These are phyloP conservation scores for Bimastos eiseni DNA, from an alignment of 2,888 invertebrate species.

Conservation along the genomic window DNA sequence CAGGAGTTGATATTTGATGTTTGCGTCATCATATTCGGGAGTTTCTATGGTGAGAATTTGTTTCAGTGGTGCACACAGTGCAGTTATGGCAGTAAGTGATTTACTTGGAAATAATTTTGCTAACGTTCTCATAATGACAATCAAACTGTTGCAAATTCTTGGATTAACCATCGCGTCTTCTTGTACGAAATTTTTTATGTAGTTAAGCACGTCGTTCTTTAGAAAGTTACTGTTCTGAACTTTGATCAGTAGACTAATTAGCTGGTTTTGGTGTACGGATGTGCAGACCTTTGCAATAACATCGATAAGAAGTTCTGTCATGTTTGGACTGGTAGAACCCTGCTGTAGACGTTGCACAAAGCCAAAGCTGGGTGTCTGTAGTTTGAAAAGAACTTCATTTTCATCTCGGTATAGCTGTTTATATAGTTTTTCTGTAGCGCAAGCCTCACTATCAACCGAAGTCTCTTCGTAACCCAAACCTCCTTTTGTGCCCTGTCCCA, in stretches of 20 bases:
- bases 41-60: not conserved
- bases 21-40: not conserved
- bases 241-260: not conserved
- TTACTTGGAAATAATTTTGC: not conserved
- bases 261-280: not conserved
- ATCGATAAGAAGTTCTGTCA: slow-evolving; percentile 3
- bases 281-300: not conserved
- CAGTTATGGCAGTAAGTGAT: not conserved
- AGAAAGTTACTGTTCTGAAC: not conserved
- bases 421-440: not conserved
- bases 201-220: not conserved
- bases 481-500: not conserved
- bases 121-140: not conserved
- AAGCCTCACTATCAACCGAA: not conserved
- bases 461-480: not conserved
- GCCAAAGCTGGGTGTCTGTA: not conserved
- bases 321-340: not conserved
- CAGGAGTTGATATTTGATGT: not conserved
- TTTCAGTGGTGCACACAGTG: not conserved
- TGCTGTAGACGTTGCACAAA: not conserved
- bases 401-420: not conserved
- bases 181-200: not conserved
- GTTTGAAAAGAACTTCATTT: not conserved
- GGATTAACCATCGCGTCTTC: not conserved
- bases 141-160: not conserved